Conservation (phyloP, 2,888 invertebrate species). For the Ctena decussata region DNA sequence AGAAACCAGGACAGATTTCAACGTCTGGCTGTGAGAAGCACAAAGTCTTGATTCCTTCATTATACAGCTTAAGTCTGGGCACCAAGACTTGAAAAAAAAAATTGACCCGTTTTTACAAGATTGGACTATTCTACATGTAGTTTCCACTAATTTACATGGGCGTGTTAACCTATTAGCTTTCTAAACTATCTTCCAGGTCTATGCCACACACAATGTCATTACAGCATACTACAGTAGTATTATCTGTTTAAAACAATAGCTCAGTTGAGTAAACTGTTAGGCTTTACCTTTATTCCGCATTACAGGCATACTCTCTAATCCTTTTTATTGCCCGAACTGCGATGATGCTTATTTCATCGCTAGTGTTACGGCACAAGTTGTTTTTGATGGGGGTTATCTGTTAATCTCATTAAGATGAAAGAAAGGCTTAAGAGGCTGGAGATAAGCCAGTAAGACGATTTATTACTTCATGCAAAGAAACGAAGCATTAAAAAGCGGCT, state of each 20-base stretch:
- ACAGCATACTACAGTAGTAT: not conserved
- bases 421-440: conserved; percentile 16
- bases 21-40: too few species aligned
- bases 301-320: not conserved
- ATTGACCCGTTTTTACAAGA: too few species aligned
- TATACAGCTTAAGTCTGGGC: too few species aligned
- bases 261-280: too few species aligned
- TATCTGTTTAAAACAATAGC: not conserved
- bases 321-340: not conserved
- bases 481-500: not conserved
- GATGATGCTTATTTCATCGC: not conserved
- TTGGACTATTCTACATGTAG: too few species aligned
- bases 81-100: too few species aligned
- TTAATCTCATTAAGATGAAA: conserved; percentile 53
- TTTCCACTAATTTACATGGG: too few species aligned
- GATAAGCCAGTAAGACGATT: not conserved
- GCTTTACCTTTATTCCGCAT: not conserved
- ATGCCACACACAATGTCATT: not conserved
- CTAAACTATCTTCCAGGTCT: too few species aligned
- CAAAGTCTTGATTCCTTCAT: too few species aligned
- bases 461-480: conserved; percentile 4
- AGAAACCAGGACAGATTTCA: too few species aligned
- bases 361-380: not conserved
- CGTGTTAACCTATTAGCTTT: too few species aligned
- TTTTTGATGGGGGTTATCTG: conserved; percentile 41